phyloP scores from a whole-genome alignment of 2,113 vertebrate species.

The Chlamydotis undulata region DNA sequence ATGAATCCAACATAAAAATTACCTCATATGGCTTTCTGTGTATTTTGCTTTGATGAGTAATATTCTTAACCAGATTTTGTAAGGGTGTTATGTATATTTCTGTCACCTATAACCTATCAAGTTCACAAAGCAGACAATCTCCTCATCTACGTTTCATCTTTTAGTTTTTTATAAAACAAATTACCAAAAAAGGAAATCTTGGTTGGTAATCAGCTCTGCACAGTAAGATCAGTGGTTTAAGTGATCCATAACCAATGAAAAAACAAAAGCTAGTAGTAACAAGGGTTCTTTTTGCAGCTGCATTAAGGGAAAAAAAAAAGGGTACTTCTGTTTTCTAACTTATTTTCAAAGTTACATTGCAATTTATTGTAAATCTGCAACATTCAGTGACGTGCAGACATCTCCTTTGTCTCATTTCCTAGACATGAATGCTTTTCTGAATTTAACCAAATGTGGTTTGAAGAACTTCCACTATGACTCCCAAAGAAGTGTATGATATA shows the following conservation, averaged over 20 bases:
- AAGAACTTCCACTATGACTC: background rate
- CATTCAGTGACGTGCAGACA: background rate
- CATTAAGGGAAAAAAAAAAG: background rate
- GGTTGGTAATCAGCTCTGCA: background rate
- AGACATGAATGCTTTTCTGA: background rate
- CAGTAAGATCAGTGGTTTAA: background rate
- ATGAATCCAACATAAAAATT: background rate
- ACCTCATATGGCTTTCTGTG: background rate
- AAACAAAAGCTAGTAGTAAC: background rate
- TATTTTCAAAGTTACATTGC: background rate
- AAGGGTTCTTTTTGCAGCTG: background rate
- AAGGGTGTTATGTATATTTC: background rate
- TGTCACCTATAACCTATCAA: background rate
- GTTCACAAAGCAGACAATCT: background rate
- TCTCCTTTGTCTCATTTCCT: background rate
- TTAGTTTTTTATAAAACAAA: background rate
- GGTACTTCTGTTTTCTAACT: background rate
- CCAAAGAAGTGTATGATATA: background rate
- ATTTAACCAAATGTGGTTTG: background rate
- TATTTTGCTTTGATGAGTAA: background rate
- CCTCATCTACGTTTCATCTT: background rate
- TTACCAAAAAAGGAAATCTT: background rate
- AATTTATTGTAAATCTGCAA: background rate
- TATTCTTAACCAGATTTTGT: background rate
- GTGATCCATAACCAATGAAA: background rate